Conservation (phyloP, 92 coral and sea anemone species). For the Zoanthus sansibaricus region DNA sequence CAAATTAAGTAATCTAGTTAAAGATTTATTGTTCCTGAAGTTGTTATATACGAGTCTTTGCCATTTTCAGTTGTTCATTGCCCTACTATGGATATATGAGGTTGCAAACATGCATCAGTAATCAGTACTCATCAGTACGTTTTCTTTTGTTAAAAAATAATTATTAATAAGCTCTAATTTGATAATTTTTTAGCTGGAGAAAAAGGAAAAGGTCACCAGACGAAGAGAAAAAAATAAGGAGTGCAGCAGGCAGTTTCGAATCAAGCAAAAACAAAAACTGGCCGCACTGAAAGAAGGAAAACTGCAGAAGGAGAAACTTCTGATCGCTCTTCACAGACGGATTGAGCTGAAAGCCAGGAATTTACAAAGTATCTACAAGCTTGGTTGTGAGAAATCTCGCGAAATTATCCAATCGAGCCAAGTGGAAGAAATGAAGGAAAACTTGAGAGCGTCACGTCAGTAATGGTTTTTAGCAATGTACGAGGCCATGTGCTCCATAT, state of each 20-base stretch:
- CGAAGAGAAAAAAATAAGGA: slow-evolving; percentile 94
- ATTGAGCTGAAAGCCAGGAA: slow-evolving; percentile 77
- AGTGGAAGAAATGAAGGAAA: slow-evolving; percentile 53
- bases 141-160: neutral
- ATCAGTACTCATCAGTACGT: neutral
- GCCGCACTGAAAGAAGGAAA: slow-evolving; percentile 74
- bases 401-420: slow-evolving; percentile 20
- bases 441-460: slow-evolving; percentile 11
- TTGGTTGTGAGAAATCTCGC: slow-evolving; percentile 37
- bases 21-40: too few species aligned
- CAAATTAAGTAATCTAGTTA: too few species aligned
- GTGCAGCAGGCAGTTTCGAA: slow-evolving; percentile 91
- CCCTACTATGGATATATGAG: too few species aligned
- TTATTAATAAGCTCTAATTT: neutral
- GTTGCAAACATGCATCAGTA: too few species aligned
- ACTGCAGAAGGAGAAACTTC: slow-evolving; percentile 68
- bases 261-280: slow-evolving; percentile 87
- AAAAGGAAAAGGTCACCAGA: slow-evolving; percentile 68
- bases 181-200: slow-evolving; percentile 50
- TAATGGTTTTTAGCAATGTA: too few species aligned
- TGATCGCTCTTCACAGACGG: slow-evolving; percentile 64
- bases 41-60: too few species aligned
- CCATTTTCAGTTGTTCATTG: too few species aligned
- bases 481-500: too few species aligned
- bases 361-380: slow-evolving; percentile 13